Base-by-base conservation (phyloP, 2,797 vertebrate species). In the Pyrocephalus nanus region DNA sequence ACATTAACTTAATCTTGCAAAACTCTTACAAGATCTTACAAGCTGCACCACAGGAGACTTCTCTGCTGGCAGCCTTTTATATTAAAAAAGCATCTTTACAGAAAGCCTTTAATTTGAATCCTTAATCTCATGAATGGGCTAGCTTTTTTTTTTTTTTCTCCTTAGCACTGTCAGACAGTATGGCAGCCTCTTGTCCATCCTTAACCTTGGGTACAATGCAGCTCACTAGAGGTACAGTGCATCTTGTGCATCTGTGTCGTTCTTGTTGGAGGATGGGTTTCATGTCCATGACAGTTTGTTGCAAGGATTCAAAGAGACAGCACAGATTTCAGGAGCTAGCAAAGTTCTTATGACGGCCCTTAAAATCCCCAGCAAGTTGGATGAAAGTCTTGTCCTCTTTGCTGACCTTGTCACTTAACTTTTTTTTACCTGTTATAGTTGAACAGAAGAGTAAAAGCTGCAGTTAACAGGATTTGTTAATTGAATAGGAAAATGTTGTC, bases 11-110 rank as follows among this genome's bases (percentile, higher is more conserved):
- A 95, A 96, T 93, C 91, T 91, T 7, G 1, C 79, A 92, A 90
- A 96, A 96, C 78, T 81, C 75, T 79, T 81, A 93, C 10, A 80
- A 87, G 51, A 85, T 67, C 25, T 55, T 92, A 40, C 88, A 87
- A 47, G 88, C 19, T 53, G 91, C 71, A 79, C 69, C 71, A 13
- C 50, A 29, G 75, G 92, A 72, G 62, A 30, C 57, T 58, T 57
- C 69, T 82, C 82, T 81, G 51, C 58, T 82, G 65, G 70, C 26
- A 89, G 75, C 43, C 84, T 80, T 92, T 95, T 84, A 77, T 90
- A 76, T 75, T 85, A 87, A 95, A 79, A 82, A 60, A 7, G 7
- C 7, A 13, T 74, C 42, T 85, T 96, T 77, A 84, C 32, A 92
- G 89, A 86, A 91, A 73, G 43, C 16, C n/a, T 86, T 92, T 93